Evolutionary conservation across 37 sponge, comb jelly and placozoan species (phyloP), one percentile per base, ranked within the genome.

Genomic region (Spongilla lacustris): DNA sequence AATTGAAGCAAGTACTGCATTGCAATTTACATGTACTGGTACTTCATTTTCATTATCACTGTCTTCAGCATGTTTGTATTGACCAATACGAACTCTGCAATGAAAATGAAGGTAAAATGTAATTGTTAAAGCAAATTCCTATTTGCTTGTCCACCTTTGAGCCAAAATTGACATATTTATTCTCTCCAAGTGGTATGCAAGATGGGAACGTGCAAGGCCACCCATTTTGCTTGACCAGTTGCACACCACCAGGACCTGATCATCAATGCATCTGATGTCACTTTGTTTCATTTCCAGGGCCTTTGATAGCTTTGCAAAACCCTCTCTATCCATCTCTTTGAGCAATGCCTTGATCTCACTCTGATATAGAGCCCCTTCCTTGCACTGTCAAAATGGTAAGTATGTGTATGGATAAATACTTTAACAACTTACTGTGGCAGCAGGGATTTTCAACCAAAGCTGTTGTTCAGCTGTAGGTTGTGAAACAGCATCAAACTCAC

Each of bases 371-470:
- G 11, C 58, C 4, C 58, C 58, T 58, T 58, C 58, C 58, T 14
- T 58, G 58, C 11, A 8, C 58, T 58, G 21, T 17, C 12, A 14
- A 41, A 41, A 41, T n/a, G n/a, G n/a, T n/a, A n/a, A n/a, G n/a
- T n/a, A n/a, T n/a, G n/a, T n/a, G n/a, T n/a, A n/a, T n/a, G n/a
- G n/a, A 41, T 9, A 41, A 41, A 6, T 6, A 41, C 41, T 9
- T 41, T 41, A 41, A 41, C 6, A 6, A 41, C 41, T 41, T 6
- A 41, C 41, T 6, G 3, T 41, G 6, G 41, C 31, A 23, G 34
- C 33, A 22, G 75, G 31, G 8, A 74, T 17, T 30, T 30, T 26
- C 33, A 82, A 73, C 83, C 83, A 82, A 26, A 46, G 3, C 73
- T 41, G 2, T 49, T 82, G 83, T 37, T 37, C 49, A 48, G 27